Conservation (phyloP, 35 echinoderm and acorn worm species). For the Holothuria glaberrima region DNA sequence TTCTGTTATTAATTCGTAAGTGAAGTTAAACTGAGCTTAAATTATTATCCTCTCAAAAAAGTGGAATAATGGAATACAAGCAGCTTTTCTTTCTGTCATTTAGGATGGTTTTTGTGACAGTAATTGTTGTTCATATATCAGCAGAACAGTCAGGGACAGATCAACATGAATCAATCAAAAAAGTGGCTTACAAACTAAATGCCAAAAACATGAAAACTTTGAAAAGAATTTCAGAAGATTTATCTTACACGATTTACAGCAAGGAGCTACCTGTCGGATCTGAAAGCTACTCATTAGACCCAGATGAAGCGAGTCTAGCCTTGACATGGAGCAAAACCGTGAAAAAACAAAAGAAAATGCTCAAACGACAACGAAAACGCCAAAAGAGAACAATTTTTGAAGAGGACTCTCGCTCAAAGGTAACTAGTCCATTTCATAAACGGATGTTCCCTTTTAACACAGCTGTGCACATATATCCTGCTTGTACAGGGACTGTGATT, state of each 20-base stretch:
- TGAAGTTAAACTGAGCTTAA: neutral
- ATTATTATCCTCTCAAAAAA: too few relatives aligned
- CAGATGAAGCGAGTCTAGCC: neutral
- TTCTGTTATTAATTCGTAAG: neutral
- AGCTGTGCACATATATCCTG: constrained; percentile 49
- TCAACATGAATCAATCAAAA: neutral
- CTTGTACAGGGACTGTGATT: constrained; percentile 65
- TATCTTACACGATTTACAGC: constrained; percentile 40
- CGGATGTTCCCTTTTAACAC: constrained; percentile 60
- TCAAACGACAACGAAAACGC: neutral
- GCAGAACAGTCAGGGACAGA: neutral
- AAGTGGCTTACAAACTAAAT: neutral
- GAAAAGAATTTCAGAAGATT: constrained; percentile 29
- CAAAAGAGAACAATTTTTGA: constrained; percentile 41
- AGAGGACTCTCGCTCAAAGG: constrained; percentile 20
- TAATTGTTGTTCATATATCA: neutral
- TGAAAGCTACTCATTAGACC: neutral
- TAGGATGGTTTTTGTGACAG: neutral
- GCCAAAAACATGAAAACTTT: neutral
- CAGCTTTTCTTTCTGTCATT: too few relatives aligned
- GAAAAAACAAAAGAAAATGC: constrained; percentile 8
- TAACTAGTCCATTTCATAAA: constrained; percentile 29
- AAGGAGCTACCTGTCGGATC: neutral
- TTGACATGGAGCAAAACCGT: constrained; percentile 33
- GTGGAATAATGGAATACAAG: too few relatives aligned